These are phyloP conservation scores for Octonoba sinensis DNA, from an alignment of 2,888 invertebrate species.

Conservation along the genomic window DNA sequence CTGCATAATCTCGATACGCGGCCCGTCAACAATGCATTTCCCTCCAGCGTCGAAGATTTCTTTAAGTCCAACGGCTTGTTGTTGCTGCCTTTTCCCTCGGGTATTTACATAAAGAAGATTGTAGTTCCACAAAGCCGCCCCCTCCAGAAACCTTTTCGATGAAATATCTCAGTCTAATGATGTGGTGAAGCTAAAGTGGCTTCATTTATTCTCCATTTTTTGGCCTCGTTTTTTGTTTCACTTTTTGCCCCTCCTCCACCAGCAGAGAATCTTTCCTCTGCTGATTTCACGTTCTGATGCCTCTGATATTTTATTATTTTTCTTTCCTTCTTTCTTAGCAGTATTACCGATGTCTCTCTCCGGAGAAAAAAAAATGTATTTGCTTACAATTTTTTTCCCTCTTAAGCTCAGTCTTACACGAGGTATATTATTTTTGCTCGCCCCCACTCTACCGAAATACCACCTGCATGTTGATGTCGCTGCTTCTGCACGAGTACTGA, in stretches of 20 bases:
- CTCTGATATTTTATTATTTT: slow-evolving; percentile 25
- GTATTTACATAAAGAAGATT: slow-evolving; percentile 64
- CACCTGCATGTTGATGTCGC: slow-evolving; percentile 51
- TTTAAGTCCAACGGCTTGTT: slow-evolving; percentile 59
- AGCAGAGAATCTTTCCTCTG: slow-evolving; percentile 18
- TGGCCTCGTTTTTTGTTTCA: slow-evolving; percentile 7
- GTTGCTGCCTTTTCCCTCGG: slow-evolving; percentile 37
- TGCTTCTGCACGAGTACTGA: slow-evolving; percentile 49
- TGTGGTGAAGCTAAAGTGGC: slow-evolving; percentile 55
- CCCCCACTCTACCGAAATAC: slow-evolving; percentile 24
- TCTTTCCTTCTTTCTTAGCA: slow-evolving; percentile 17
- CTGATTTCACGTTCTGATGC: slow-evolving; percentile 59
- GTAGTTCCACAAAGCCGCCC: slow-evolving; percentile 47
- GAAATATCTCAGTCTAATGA: slow-evolving; percentile 63
- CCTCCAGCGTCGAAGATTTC: slow-evolving; percentile 42
- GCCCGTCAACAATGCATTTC: slow-evolving; percentile 53
- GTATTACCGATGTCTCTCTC: slow-evolving; percentile 57
- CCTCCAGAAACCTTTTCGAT: slow-evolving; percentile 54
- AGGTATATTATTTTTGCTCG: slow-evolving; percentile 49
- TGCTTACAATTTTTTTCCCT: slow-evolving; percentile 30
- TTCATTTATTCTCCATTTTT: slow-evolving; percentile 60
- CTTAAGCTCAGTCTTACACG: slow-evolving; percentile 59
- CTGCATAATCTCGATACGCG: slow-evolving; percentile 52
- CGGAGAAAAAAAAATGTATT: slow-evolving; percentile 5
- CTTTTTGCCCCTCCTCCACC: slow-evolving; percentile 12